These are phyloP conservation scores for Cotesia typhae DNA, from an alignment of 1,140 invertebrate genomes.

Conservation along the genomic window DNA sequence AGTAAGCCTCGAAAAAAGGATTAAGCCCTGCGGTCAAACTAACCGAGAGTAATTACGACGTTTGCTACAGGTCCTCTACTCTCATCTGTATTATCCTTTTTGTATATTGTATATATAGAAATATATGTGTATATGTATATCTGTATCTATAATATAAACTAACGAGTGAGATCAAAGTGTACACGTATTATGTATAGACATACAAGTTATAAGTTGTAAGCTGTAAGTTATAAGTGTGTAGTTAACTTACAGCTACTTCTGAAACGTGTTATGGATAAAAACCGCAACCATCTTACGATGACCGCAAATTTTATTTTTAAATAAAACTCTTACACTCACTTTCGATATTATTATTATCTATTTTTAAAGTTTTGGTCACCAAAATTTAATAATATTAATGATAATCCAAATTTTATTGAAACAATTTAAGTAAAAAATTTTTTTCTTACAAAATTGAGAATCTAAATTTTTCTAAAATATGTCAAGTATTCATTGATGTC, in stretches of 20 bases:
- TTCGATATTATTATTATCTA: slow-evolving; percentile 44
- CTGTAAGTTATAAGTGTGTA: slow-evolving; percentile 54
- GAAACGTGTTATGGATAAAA: slow-evolving; percentile 59
- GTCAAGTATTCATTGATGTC: no score
- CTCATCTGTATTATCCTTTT: no score
- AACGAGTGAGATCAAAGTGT: slow-evolving; percentile 39
- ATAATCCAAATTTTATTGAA: no score
- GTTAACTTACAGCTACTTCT: slow-evolving; percentile 42
- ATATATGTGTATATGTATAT: no score
- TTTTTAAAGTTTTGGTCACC: not conserved
- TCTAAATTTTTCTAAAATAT: no score
- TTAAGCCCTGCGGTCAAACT: slow-evolving; percentile 29
- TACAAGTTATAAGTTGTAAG: slow-evolving; percentile 32
- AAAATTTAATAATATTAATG: not conserved
- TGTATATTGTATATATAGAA: no score
- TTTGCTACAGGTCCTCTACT: slow-evolving; percentile 43
- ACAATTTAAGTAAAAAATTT: no score
- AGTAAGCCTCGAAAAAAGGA: not conserved
- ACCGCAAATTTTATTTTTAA: slow-evolving; percentile 59
- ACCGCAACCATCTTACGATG: slow-evolving; percentile 61
- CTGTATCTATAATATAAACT: slow-evolving; percentile 47
- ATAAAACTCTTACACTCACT: slow-evolving; percentile 40
- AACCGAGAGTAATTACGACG: slow-evolving; percentile 49
- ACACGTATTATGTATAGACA: slow-evolving; percentile 39
- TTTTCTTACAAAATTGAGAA: no score